Evolutionary conservation across 2,888 invertebrate species (phyloP).

Genomic region (Aporophyla nigra): DNA sequence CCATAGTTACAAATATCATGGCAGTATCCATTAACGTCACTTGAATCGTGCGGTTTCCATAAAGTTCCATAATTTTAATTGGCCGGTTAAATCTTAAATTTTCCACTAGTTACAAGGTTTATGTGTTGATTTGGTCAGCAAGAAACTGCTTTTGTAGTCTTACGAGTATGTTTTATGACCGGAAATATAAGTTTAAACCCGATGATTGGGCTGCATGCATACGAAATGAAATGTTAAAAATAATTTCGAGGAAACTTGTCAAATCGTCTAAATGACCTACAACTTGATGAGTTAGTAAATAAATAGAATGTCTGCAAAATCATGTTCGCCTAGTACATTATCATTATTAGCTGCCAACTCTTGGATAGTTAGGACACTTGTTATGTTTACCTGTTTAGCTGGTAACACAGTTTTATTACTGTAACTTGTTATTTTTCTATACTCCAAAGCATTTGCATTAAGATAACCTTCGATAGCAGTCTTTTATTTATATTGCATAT

Average conservation of each 20-base stretch:
- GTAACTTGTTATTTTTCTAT: background rate
- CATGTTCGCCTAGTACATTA: background rate
- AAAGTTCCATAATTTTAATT: constrained; percentile 38
- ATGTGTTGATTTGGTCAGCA: constrained; percentile 54
- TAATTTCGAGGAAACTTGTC: constrained; percentile 22
- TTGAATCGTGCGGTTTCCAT: constrained; percentile 12
- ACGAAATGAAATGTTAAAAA: constrained; percentile 26
- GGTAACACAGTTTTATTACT: background rate
- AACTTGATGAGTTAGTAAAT: background rate
- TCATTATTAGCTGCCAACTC: background rate
- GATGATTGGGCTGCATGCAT: constrained; percentile 36
- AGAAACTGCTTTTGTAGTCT: constrained; percentile 49
- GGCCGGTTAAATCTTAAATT: constrained; percentile 28
- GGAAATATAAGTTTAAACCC: constrained; percentile 49
- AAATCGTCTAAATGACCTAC: background rate
- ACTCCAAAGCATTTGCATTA: background rate
- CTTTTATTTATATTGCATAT: background rate
- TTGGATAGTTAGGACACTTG: constrained; percentile 1
- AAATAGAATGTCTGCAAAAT: background rate
- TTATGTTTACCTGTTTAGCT: background rate
- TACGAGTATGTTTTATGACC: constrained; percentile 49
- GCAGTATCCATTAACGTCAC: background rate
- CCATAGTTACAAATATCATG: background rate
- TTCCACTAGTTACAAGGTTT: constrained; percentile 55
- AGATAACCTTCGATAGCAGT: background rate